Conservation (phyloP, 2,888 invertebrate species). For the Tachina fera region DNA sequence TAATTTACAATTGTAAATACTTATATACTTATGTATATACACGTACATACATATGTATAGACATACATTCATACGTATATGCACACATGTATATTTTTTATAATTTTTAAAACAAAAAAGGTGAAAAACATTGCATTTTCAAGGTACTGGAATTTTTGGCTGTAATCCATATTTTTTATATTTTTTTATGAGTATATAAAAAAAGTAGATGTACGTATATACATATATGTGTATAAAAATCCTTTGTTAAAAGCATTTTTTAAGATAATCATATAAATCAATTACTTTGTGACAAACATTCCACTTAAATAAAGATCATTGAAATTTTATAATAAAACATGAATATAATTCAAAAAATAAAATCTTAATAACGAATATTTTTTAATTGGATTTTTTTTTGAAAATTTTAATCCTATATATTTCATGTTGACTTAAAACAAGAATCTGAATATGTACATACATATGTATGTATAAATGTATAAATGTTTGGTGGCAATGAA, state of each 20-base stretch:
- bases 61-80: not conserved
- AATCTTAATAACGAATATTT: not conserved
- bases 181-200: not conserved
- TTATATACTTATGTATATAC: not conserved
- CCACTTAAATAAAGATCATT: slow-evolving; percentile 21
- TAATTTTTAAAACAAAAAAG: slow-evolving; percentile 25
- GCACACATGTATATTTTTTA: not conserved
- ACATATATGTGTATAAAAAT: not conserved
- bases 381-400: slow-evolving; percentile 6
- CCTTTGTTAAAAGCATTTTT: slow-evolving; percentile 14
- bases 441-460: not conserved
- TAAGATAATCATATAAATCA: slow-evolving; percentile 8
- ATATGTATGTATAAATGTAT: not conserved
- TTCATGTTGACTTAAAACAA: not conserved
- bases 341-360: not conserved
- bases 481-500: not conserved
- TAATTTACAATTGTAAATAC: not conserved
- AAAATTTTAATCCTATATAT: not conserved
- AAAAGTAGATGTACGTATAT: not conserved
- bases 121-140: slow-evolving; percentile 29
- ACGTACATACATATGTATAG: not conserved
- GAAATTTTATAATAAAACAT: slow-evolving; percentile 26
- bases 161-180: slow-evolving; percentile 33
- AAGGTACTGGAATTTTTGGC: slow-evolving; percentile 28
- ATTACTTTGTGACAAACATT: slow-evolving; percentile 16